Base-by-base conservation (phyloP, 2,113 vertebrate species). In the Neomonachus schauinslandi region DNA sequence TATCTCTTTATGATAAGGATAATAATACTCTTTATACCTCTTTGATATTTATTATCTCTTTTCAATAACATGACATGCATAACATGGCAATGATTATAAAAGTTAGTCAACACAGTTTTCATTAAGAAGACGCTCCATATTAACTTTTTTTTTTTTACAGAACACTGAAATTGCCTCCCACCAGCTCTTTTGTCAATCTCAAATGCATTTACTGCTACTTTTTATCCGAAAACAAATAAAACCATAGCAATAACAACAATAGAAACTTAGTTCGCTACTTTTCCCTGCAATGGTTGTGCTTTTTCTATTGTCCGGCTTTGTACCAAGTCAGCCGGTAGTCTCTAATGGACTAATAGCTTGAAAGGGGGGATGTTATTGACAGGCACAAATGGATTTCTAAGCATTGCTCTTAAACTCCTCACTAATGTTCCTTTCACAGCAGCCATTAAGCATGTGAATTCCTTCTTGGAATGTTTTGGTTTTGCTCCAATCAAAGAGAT, bases 341-440 rank as follows among this genome's bases (percentile, higher is more conserved):
- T 55, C 80, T 92, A 82, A 96, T 91, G 94, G 80, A 65, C 94
- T 61, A 19, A 65, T 9, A 81, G 19, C 55, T 84, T 89, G 36
- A 82, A 94, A 97, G 72, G 53, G 80, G 72, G 31, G 42, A 61
- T 77, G 59, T 7, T 61, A 79, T 61, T 57, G 84, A 91, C 13
- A 46, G 76, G n/a, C 51, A 28, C 83, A 95, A 84, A 84, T 95
- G 96, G 57, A 85, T 97, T 97, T 96, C 53, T 77, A 88, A 97
- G 84, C 24, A 42, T 88, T 92, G 85, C 84, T 94, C n/a, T 42
- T n/a, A 93, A 93, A 93, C 16, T 89, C 71, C 77, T 96, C 0
- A 1, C 92, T 79, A 79, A 85, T 72, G 87, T 90, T 80, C 33
- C 72, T 88, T 76, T 97, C 71, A 42, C 4, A 4, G 74, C 83